Conservation (phyloP, 2,888 invertebrate species). For the Drosophila mayaguana region DNA sequence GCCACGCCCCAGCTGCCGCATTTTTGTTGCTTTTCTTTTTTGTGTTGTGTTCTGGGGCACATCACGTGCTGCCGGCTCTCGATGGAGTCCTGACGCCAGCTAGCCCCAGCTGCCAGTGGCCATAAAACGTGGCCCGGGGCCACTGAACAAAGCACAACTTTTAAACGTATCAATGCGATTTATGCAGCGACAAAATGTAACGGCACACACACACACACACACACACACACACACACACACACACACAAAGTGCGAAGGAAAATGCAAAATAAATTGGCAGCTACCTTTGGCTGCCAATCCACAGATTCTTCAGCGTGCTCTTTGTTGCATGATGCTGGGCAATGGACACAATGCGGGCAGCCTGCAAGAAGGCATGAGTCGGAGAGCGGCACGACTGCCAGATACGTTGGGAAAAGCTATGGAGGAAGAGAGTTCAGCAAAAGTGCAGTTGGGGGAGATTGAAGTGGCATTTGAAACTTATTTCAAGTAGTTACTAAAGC, state of each 20-base stretch:
- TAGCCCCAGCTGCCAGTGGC: conserved; percentile 48
- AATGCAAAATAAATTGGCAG: conserved; percentile 78
- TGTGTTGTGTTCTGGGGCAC: conserved; percentile 44
- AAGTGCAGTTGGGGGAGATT: no score
- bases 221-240: conserved; percentile 8
- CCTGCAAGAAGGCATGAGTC: not conserved
- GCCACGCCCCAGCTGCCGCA: conserved; percentile 55
- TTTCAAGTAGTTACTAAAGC: no score
- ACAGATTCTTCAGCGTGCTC: conserved; percentile 39
- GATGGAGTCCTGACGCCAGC: conserved; percentile 31
- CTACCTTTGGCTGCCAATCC: conserved; percentile 63
- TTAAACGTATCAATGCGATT: conserved; percentile 77
- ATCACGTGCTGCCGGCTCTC: conserved; percentile 51
- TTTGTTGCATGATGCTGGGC: conserved; percentile 63
- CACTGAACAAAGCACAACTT: conserved; percentile 58
- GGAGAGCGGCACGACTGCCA: not conserved
- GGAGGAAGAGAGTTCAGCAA: no score
- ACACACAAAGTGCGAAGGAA: conserved; percentile 41
- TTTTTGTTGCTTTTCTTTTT: not conserved
- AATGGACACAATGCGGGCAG: not conserved
- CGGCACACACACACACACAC: conserved; percentile 22
- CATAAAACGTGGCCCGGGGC: conserved; percentile 56
- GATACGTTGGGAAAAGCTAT: not conserved
- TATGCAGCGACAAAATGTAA: conserved; percentile 71
- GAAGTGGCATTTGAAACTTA: no score